Evolutionary conservation across 2,113 vertebrate species (phyloP), one percentile per base, ranked within the genome.

Genomic region (Pangasianodon hypophthalmus): DNA sequence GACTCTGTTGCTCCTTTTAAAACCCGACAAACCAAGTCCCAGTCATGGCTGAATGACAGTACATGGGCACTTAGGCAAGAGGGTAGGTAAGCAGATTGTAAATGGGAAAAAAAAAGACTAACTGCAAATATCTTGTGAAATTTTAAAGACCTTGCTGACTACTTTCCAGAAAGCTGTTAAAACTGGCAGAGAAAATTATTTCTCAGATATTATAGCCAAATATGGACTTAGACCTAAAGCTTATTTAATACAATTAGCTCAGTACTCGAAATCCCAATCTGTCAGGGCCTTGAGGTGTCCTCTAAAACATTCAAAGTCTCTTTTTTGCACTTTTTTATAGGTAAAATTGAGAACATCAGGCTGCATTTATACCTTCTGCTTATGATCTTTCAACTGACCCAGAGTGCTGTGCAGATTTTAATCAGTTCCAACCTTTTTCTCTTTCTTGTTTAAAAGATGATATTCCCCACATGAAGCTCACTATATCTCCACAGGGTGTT

Each of bases 361-460:
- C 73, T 77, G 44, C 44, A 77, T 77, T 77, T 48, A 11, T 48
- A 11, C 73, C 44, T 46, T 77, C 44, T 48, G 44, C 73, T 26
- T 48, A 24, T 48, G 41, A 48, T 77, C 73, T 46, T 77, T 77
- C 10, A 77, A 77, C 73, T 77, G 73, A 77, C 41, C 41, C 9
- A 46, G 73, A 77, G 73, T 48, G 21, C 44, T 77, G 9, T 77
- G 73, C 21, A 46, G 24, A 46, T 46, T 77, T 77, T 77, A 77
- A 77, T 77, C 73, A 77, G 41, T 77, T 77, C 21, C 73, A 77
- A 77, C 11, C 41, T 77, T 77, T 77, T 77, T 46, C 21, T 8
- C 19, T 77, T 77, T 77, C 73, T 77, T 46, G 62, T 62, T n/a
- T 86, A 69, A 86, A 69, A 69, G 84, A 46, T n/a, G 44, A 82